These are phyloP conservation scores for Gasterosteus nipponicus DNA, from an alignment of 2,113 vertebrate species.

Conservation along the genomic window DNA sequence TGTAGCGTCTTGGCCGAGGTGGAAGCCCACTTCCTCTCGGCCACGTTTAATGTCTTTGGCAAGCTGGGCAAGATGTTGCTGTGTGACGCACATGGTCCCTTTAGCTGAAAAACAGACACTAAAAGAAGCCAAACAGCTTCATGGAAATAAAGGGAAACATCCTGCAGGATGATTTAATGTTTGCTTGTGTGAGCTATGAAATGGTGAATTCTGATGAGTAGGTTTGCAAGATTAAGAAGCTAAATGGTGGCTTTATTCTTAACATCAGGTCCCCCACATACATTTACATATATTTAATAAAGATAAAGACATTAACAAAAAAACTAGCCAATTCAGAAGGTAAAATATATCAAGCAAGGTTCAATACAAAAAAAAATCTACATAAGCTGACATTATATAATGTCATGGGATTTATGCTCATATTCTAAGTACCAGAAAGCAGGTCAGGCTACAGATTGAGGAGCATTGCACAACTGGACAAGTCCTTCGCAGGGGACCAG, in stretches of 20 bases:
- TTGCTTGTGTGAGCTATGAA: background rate
- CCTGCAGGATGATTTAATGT: background rate
- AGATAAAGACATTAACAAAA: background rate
- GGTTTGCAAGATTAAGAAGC: background rate
- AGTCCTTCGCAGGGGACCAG: background rate
- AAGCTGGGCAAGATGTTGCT: conserved; percentile 10
- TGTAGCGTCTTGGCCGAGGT: conserved; percentile 20
- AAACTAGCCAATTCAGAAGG: background rate
- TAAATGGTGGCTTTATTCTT: background rate
- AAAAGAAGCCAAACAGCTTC: background rate
- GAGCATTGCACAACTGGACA: background rate
- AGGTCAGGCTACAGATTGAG: background rate
- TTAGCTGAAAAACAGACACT: background rate
- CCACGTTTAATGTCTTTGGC: conserved; percentile 31
- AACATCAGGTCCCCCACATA: background rate
- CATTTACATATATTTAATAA: no score
- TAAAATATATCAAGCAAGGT: background rate
- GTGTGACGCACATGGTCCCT: background rate
- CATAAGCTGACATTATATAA: background rate
- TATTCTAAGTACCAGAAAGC: background rate
- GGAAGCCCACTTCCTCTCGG: conserved; percentile 22
- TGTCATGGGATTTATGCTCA: background rate
- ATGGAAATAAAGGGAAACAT: background rate
- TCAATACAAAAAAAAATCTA: background rate
- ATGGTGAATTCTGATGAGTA: background rate